Base-by-base conservation (phyloP, 2,797 vertebrate species). In the Delichon dasypus region DNA sequence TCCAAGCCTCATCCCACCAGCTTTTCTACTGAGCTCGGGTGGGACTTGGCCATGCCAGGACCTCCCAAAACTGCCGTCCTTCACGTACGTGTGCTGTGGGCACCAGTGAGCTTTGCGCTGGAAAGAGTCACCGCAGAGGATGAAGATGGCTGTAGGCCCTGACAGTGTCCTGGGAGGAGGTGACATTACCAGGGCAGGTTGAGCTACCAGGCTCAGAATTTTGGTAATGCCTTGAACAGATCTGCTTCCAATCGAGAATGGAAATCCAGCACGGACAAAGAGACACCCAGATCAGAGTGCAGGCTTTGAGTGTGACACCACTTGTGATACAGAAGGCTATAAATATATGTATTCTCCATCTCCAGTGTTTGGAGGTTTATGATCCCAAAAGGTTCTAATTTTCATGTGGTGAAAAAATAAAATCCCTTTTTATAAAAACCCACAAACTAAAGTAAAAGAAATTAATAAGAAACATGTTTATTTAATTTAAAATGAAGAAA, bases 21-120 rank as follows among this genome's bases (percentile, higher is more conserved):
- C 12, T 62, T 71, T 30, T 65, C 14, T 50, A 11, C 13, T 11
- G 20, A 71, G 53, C 3, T 72, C 29, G 8, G 1, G 8, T 10
- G 20, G 10, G 25, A 45, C n/a, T 45, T 57, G 10, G 7, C 30
- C 17, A n/a, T 10, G 9, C 8, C 60, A 83, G 23, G 21, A 20
- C 19, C 10, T 65, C 25, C 27, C 1, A 2, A 18, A 54, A 22
- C 0, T 61, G 29, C 4, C 0, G 0, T 54, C 16, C 36, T 68
- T 51, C 2, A 1, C 5, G 11, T 4, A 13, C 1, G 2, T 4
- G 14, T 54, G 27, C 20, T 25, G 4, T 12, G 16, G 62, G 27
- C 25, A 76, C 11, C 21, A 38, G 7, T 2, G 19, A 84, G 14
- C 32, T 55, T 72, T 74, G 32, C 5, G 0, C 0, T n/a, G 29